Conservation (phyloP, 2,888 invertebrate species). For the Oscheius sp. region DNA sequence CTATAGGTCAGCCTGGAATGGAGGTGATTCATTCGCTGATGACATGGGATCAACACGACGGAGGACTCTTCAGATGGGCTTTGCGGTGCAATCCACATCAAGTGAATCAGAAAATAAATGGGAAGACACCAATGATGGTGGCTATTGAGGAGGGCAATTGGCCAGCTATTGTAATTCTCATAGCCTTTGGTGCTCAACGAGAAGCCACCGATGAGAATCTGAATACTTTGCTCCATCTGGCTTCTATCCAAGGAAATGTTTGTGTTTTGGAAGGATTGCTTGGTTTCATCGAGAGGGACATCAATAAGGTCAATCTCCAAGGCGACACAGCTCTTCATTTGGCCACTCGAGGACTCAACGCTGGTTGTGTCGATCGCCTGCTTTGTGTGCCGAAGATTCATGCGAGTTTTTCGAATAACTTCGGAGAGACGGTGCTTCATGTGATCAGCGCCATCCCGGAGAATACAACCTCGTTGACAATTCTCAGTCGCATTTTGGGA, state of each 20-base stretch:
- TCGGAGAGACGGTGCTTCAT: conserved; percentile 45
- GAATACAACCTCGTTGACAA: conserved; percentile 28
- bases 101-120: conserved; percentile 31
- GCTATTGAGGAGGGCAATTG: conserved; percentile 43
- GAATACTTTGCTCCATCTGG: conserved; percentile 41
- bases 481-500: conserved; percentile 41
- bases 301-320: conserved; percentile 21
- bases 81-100: background rate
- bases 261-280: conserved; percentile 24
- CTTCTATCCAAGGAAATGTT: conserved; percentile 32
- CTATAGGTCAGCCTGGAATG: conserved; percentile 5
- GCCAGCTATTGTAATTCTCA: conserved; percentile 38
- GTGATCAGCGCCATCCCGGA: conserved; percentile 40
- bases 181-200: conserved; percentile 36
- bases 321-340: conserved; percentile 48
- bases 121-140: conserved; percentile 38
- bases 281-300: conserved; percentile 19
- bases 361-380: conserved; percentile 49
- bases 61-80: conserved; percentile 13
- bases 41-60: conserved; percentile 9
- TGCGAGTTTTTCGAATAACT: conserved; percentile 36
- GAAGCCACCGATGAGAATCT: conserved; percentile 27
- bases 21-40: conserved; percentile 7
- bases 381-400: conserved; percentile 32
- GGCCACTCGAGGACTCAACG: conserved; percentile 40